Evolutionary conservation across 1,140 invertebrate genomes (phyloP).

Genomic region (Drosophila kikkawai): DNA sequence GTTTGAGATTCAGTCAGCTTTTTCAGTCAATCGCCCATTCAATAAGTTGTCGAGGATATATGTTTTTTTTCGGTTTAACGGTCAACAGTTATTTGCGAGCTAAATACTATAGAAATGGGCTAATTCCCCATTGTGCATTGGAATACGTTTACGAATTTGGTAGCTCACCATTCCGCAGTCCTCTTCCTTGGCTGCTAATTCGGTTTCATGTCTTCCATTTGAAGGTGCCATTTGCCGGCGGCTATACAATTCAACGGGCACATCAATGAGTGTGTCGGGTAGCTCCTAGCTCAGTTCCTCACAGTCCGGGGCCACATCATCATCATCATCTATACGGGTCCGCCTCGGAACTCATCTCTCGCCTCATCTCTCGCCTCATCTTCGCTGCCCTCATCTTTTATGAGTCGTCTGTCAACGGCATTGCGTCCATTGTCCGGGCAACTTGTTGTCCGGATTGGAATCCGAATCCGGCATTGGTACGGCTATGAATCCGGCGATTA

Average conservation of each 20-base stretch:
- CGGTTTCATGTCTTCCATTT: slow-evolving; percentile 78
- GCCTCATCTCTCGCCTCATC: slow-evolving; percentile 12
- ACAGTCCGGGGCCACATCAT: slow-evolving; percentile 7
- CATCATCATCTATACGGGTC: slow-evolving; percentile 15
- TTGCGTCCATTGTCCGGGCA: slow-evolving; percentile 40
- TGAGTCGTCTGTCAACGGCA: slow-evolving; percentile 39
- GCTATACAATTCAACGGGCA: slow-evolving; percentile 67
- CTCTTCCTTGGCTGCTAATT: slow-evolving; percentile 62
- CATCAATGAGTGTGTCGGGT: slow-evolving; percentile 15
- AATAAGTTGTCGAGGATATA: no score
- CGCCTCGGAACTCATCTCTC: slow-evolving; percentile 6
- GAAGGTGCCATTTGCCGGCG: slow-evolving; percentile 63
- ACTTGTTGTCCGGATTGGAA: slow-evolving; percentile 23
- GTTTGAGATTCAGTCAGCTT: no score
- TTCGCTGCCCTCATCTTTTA: slow-evolving; percentile 43
- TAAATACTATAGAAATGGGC: no score
- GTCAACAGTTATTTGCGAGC: no score
- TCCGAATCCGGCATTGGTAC: background rate
- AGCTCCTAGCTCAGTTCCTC: slow-evolving; percentile 2
- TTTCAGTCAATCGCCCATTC: no score
- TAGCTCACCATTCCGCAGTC: slow-evolving; percentile 33
- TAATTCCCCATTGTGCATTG: background rate
- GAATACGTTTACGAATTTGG: slow-evolving; percentile 49
- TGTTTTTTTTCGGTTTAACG: no score
- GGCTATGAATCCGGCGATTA: background rate